A percentile compares a stretch with the other conserved stretches of the same genome.
These are phyloP conservation scores for Verasper variegatus DNA, from an alignment of 2,113 vertebrate species.

Conservation along the genomic window DNA sequence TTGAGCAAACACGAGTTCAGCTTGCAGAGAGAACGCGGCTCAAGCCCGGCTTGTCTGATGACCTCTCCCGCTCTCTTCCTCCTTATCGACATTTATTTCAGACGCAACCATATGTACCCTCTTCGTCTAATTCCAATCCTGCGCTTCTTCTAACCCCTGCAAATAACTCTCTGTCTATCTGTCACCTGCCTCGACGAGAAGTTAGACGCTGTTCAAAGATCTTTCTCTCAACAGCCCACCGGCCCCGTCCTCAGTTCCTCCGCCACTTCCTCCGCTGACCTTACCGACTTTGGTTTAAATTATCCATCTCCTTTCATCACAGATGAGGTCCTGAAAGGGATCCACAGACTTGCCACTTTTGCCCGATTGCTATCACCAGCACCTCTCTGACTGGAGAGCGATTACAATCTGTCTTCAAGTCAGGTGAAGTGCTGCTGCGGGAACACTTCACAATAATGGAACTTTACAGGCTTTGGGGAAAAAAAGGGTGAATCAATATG, in stretches of 20 bases:
- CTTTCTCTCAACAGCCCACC: conserved; percentile 14
- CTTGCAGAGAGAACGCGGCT: no score
- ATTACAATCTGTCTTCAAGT: conserved; percentile 63
- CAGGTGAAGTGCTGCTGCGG: conserved; percentile 41
- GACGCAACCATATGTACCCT: no score
- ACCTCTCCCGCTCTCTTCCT: no score
- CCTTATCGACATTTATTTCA: no score
- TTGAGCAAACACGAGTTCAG: conserved; percentile 48
- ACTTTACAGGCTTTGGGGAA: conserved; percentile 45
- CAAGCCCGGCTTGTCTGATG: no score
- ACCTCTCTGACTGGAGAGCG: conserved; percentile 46
- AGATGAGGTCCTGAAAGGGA: conserved; percentile 66
- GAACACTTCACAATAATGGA: conserved; percentile 49
- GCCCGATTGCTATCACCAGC: conserved; percentile 70
- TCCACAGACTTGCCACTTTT: conserved; percentile 57
- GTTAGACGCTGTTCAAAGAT: background rate
- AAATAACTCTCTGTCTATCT: conserved; percentile 42
- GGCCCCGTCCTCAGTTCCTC: conserved; percentile 37
- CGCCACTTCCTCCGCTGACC: conserved; percentile 42
- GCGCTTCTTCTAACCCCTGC: conserved; percentile 33
- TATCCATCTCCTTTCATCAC: conserved; percentile 52
- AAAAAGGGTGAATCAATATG: conserved; percentile 42
- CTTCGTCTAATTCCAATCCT: conserved; percentile 3
- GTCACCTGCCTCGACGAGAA: background rate
- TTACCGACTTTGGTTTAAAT: conserved; percentile 60